Percentiles rank a stretch among this genome's conserved stretches.
phyloP scores from a whole-genome alignment of 2,888 invertebrate genomes.

The Dasypolia templi region DNA sequence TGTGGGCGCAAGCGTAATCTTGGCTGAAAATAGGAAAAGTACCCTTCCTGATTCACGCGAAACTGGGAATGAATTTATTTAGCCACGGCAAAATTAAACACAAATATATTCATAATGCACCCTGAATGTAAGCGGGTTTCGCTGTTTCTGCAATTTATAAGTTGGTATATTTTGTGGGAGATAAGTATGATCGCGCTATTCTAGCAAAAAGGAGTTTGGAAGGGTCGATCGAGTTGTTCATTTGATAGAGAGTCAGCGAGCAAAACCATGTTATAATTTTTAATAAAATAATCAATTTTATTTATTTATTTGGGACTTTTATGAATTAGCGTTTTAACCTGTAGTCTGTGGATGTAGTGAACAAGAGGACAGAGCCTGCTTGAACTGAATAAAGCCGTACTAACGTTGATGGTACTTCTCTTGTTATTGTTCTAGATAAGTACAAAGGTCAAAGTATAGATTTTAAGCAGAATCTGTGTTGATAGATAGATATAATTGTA shows the following conservation, averaged over 20 bases:
- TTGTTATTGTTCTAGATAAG: background rate
- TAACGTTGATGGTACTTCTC: background rate
- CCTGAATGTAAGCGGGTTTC: conserved; percentile 41
- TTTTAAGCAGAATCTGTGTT: background rate
- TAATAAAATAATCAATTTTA: too few species aligned
- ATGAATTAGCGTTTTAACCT: background rate
- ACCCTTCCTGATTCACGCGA: conserved; percentile 79
- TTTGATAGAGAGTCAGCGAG: background rate
- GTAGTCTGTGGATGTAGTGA: background rate
- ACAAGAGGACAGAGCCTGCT: too few species aligned
- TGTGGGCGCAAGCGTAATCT: conserved; percentile 74
- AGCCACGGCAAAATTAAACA: conserved; percentile 77
- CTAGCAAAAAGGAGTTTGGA: conserved; percentile 5
- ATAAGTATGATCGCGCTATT: conserved; percentile 26
- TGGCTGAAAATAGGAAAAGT: conserved; percentile 79
- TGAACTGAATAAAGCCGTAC: background rate
- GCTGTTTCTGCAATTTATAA: conserved; percentile 36
- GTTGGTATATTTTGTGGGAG: conserved; percentile 14
- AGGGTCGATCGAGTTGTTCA: background rate
- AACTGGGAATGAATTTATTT: conserved; percentile 81
- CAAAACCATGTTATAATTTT: background rate
- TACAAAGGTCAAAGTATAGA: background rate
- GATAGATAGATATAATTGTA: background rate
- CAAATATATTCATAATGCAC: conserved; percentile 74
- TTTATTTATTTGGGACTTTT: background rate